A percentile compares a stretch with the other conserved stretches of the same genome.
These are phyloP conservation scores for Bombus balteatus DNA, from an alignment of 1,140 invertebrate species.

Conservation along the genomic window DNA sequence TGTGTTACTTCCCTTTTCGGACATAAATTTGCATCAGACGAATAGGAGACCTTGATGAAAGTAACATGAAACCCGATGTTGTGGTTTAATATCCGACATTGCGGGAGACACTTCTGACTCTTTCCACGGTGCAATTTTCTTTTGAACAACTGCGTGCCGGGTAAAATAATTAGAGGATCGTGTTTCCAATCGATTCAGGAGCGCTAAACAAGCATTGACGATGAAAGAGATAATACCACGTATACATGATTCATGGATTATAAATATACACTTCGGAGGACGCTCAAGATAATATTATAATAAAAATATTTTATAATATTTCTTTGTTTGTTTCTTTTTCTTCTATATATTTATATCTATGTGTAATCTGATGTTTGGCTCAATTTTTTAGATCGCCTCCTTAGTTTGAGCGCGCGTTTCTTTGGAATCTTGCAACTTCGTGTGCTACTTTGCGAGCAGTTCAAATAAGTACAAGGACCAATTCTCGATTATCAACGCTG, in stretches of 20 bases:
- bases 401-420: neutral
- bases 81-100: slow-evolving; percentile 26
- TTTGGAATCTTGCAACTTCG: slow-evolving; percentile 4
- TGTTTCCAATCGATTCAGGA: slow-evolving; percentile 16
- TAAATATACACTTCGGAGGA: neutral
- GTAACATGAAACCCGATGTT: slow-evolving; percentile 27
- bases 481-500: slow-evolving; percentile 13
- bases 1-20: neutral
- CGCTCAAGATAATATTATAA: neutral
- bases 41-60: slow-evolving; percentile 20
- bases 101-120: neutral
- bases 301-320: neutral
- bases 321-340: neutral
- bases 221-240: neutral
- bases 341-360: neutral
- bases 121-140: neutral
- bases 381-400: neutral
- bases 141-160: neutral
- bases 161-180: slow-evolving; percentile 26
- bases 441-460: neutral
- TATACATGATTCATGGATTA: neutral
- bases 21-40: slow-evolving; percentile 38
- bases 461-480: slow-evolving; percentile 2
- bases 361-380: neutral
- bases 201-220: neutral